These are phyloP conservation scores for Syngnathus acus DNA, from an alignment of 2,797 vertebrate species.

Conservation along the genomic window DNA sequence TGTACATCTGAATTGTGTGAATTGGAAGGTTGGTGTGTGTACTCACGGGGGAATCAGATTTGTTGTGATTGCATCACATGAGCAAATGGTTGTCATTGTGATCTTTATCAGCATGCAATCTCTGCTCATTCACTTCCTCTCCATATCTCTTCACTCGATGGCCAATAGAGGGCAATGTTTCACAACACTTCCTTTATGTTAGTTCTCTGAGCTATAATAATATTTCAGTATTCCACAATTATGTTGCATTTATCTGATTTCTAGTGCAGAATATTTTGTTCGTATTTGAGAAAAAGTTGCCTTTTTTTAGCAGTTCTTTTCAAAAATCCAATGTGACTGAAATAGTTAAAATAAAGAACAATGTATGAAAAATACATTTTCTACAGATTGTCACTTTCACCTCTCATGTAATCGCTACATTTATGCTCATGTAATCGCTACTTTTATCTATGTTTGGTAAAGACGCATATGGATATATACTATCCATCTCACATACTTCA, in stretches of 20 bases:
- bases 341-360: not conserved
- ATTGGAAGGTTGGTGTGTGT: slow-evolving; percentile 10
- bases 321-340: not conserved
- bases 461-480: not conserved
- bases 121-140: slow-evolving; percentile 15
- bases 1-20: slow-evolving; percentile 12
- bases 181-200: slow-evolving; percentile 40
- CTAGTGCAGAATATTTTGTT: not conserved
- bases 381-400: not conserved
- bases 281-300: not conserved
- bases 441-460: not conserved
- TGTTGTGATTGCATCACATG: slow-evolving; percentile 47
- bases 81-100: slow-evolving; percentile 62
- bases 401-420: not conserved
- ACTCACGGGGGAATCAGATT: slow-evolving; percentile 11
- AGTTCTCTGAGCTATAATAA: not conserved
- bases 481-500: not conserved
- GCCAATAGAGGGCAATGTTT: slow-evolving; percentile 65
- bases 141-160: slow-evolving; percentile 11
- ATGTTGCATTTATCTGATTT: not conserved
- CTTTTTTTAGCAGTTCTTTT: not conserved
- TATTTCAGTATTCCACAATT: not conserved
- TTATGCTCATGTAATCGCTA: not conserved
- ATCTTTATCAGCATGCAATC: slow-evolving; percentile 48
- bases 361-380: not conserved